Conservation (phyloP, 2,888 invertebrate species). For the Cataglyphis albicans region DNA sequence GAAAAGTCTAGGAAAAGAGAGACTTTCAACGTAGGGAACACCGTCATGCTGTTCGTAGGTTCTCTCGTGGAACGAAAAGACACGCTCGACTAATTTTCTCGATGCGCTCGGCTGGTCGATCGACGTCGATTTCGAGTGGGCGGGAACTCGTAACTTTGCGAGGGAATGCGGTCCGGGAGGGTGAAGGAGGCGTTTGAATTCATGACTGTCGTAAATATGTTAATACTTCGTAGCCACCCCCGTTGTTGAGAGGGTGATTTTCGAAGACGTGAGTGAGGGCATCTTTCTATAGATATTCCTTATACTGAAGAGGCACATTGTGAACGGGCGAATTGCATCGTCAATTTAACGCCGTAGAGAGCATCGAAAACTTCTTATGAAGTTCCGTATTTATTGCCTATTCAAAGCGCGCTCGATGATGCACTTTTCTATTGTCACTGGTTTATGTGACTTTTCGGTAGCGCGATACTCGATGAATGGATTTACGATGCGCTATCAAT, state of each 20-base stretch:
- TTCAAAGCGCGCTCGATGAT: constrained; percentile 50
- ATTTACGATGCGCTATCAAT: constrained; percentile 35
- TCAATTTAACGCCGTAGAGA: constrained; percentile 67
- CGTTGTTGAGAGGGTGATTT: constrained; percentile 63
- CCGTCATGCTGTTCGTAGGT: constrained; percentile 52
- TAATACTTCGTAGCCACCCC: constrained; percentile 71
- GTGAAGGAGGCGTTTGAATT: constrained; percentile 72
- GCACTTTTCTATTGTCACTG: constrained; percentile 31
- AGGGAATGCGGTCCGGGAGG: constrained; percentile 25
- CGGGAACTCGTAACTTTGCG: constrained; percentile 46
- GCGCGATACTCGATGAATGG: not conserved
- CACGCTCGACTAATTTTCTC: constrained; percentile 76
- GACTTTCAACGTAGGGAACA: constrained; percentile 48
- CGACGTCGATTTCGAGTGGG: constrained; percentile 67
- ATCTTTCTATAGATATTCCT: constrained; percentile 62
- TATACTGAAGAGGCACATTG: constrained; percentile 68
- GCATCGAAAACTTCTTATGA: constrained; percentile 67
- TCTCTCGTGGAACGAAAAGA: constrained; percentile 63
- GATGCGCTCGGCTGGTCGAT: constrained; percentile 68
- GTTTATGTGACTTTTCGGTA: constrained; percentile 33
- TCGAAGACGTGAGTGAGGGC: constrained; percentile 55
- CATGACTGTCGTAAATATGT: constrained; percentile 77
- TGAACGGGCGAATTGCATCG: constrained; percentile 68
- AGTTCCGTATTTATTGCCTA: constrained; percentile 69
- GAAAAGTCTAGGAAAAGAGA: constrained; percentile 27